Conservation (phyloP, 1,140 invertebrate genomes). For the Bombus affinis region DNA sequence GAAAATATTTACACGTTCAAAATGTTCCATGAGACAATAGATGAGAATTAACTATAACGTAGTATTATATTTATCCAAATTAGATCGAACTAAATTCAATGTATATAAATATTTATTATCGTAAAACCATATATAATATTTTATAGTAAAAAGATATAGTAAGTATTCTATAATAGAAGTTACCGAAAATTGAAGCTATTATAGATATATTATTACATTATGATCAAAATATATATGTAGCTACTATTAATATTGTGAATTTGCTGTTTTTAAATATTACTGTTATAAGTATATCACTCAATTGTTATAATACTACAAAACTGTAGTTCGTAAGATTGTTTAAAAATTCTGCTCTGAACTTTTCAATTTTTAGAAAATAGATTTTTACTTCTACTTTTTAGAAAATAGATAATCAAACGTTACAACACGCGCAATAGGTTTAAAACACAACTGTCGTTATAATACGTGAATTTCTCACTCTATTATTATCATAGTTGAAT, state of each 20-base stretch:
- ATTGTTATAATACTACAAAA: not conserved
- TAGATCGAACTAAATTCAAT: not conserved
- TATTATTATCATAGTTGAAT: not conserved
- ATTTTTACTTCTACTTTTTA: not conserved
- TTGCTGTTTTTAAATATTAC: not conserved
- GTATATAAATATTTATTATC: not conserved
- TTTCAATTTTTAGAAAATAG: not conserved
- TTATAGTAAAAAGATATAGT: not conserved
- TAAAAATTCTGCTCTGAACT: not conserved
- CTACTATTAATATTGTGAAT: not conserved
- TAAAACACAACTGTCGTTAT: constrained; percentile 13
- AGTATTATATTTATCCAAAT: not conserved
- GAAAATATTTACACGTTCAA: not conserved
- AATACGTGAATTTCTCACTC: not conserved
- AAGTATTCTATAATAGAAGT: not conserved
- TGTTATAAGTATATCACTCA: not conserved
- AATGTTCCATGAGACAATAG: not conserved
- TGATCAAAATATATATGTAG: not conserved
- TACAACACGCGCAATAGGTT: constrained; percentile 17
- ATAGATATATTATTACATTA: not conserved
- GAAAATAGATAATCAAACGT: constrained; percentile 1
- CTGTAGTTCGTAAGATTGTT: not conserved
- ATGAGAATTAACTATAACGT: not conserved
- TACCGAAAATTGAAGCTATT: not conserved
- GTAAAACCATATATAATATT: not conserved